Evolutionary conservation across 2,113 vertebrate species (phyloP).

Genomic region (Stegastes partitus): DNA sequence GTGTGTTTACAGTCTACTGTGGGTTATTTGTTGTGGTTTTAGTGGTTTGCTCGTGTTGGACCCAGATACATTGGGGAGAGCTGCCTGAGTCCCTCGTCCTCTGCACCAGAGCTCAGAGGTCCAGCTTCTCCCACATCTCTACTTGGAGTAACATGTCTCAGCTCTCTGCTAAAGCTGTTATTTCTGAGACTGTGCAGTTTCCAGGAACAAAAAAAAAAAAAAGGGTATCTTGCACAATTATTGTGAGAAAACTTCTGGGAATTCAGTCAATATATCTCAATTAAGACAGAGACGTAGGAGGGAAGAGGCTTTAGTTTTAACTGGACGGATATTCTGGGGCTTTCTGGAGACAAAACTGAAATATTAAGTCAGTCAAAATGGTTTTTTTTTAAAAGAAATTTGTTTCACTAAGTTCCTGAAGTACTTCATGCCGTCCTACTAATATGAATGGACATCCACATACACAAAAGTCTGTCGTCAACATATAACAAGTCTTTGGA

Average conservation of each 20-base stretch:
- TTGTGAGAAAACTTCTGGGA: neutral
- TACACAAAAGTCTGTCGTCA: neutral
- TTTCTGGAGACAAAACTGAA: neutral
- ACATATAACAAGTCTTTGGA: neutral
- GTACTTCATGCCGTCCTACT: neutral
- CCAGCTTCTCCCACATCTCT: slow-evolving; percentile 8
- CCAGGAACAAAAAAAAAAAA: neutral
- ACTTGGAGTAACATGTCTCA: slow-evolving; percentile 14
- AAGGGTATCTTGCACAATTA: slow-evolving; percentile 32
- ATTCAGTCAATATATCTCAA: no score
- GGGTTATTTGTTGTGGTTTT: slow-evolving; percentile 48
- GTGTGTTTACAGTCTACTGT: slow-evolving; percentile 43
- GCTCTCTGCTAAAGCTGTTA: slow-evolving; percentile 2
- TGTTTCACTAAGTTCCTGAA: no score
- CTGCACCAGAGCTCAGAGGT: neutral
- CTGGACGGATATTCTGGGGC: neutral
- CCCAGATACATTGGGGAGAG: slow-evolving; percentile 34
- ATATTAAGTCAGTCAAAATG: neutral
- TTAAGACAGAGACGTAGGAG: no score
- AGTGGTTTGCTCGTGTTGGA: slow-evolving; percentile 31
- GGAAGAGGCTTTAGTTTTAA: neutral
- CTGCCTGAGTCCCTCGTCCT: slow-evolving; percentile 12
- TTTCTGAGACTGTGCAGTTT: neutral
- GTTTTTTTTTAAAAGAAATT: no score
- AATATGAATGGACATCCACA: neutral